Percentiles rank a stretch among this genome's conserved stretches.
These are phyloP conservation scores for Pollenia labialis DNA, from an alignment of 2,888 invertebrate genomes.

Conservation along the genomic window DNA sequence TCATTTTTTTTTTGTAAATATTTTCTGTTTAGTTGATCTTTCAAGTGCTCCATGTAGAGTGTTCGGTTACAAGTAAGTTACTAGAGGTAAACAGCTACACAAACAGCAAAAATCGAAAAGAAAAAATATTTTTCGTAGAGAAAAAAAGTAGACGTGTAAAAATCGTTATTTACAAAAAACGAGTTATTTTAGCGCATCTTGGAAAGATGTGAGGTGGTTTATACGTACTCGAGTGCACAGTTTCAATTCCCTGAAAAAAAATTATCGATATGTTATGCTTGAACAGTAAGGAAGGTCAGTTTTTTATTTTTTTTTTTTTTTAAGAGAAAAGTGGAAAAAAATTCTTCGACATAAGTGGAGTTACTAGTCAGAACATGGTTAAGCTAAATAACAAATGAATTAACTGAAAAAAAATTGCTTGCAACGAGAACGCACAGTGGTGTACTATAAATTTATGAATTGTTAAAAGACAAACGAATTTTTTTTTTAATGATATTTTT, in stretches of 20 bases:
- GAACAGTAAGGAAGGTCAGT: conserved; percentile 63
- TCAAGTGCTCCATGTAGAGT: conserved; percentile 60
- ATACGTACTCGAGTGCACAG: conserved; percentile 15
- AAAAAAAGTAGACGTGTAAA: conserved; percentile 59
- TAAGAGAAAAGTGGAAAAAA: conserved; percentile 4
- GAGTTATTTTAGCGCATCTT: conserved; percentile 72
- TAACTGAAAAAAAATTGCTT: background rate
- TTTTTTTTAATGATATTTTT: no score
- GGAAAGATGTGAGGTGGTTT: background rate
- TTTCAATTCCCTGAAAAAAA: conserved; percentile 34
- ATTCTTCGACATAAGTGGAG: background rate
- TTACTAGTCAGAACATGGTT: conserved; percentile 24
- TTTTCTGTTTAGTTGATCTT: conserved; percentile 67
- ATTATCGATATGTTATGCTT: conserved; percentile 51
- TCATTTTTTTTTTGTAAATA: conserved; percentile 6
- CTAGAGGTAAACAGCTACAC: conserved; percentile 24
- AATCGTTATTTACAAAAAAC: conserved; percentile 59
- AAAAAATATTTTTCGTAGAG: conserved; percentile 18
- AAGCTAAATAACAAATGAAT: background rate
- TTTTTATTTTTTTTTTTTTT: conserved; percentile 14
- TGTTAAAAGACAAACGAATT: no score
- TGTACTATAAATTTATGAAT: no score
- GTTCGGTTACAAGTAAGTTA: conserved; percentile 60
- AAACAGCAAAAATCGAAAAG: conserved; percentile 20
- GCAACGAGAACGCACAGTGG: background rate